These are phyloP conservation scores for Manduca sexta DNA, from an alignment of 1,140 invertebrate species.

Conservation along the genomic window DNA sequence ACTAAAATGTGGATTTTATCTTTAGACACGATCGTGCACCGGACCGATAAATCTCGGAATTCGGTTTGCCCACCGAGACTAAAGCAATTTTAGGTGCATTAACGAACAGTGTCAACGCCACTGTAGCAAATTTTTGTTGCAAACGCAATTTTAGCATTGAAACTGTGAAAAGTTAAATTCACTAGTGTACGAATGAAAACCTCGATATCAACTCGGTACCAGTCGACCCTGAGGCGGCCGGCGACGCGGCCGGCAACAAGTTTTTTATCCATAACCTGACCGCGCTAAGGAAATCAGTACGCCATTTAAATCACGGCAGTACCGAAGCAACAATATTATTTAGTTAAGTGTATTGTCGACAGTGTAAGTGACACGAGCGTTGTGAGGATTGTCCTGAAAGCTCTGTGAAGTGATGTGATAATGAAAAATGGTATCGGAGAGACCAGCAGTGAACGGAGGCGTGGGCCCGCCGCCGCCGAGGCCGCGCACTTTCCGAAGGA, in stretches of 20 bases:
- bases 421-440: constrained; percentile 70
- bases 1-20: too few relatives aligned
- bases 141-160: constrained; percentile 33
- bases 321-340: neutral
- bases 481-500: constrained; percentile 60
- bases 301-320: too few relatives aligned
- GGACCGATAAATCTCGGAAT: too few relatives aligned
- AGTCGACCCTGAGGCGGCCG: constrained; percentile 56
- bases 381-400: neutral
- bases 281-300: constrained; percentile 15
- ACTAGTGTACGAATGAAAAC: constrained; percentile 27
- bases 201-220: constrained; percentile 27
- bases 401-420: constrained; percentile 35
- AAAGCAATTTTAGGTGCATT: constrained; percentile 11
- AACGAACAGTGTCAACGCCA: constrained; percentile 1
- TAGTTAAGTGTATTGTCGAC: constrained; percentile 1
- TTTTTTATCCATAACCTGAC: constrained; percentile 33
- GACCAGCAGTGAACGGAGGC: constrained; percentile 42
- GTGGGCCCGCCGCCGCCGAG: constrained; percentile 45
- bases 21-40: too few relatives aligned
- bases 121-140: constrained; percentile 17
- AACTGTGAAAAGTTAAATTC: constrained; percentile 36
- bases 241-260: constrained; percentile 36
- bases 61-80: neutral
- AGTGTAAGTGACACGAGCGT: neutral